Evolutionary conservation across 2,797 vertebrate genomes (phyloP), one percentile per base, ranked within the genome.

Genomic region (Ataeniobius toweri): DNA sequence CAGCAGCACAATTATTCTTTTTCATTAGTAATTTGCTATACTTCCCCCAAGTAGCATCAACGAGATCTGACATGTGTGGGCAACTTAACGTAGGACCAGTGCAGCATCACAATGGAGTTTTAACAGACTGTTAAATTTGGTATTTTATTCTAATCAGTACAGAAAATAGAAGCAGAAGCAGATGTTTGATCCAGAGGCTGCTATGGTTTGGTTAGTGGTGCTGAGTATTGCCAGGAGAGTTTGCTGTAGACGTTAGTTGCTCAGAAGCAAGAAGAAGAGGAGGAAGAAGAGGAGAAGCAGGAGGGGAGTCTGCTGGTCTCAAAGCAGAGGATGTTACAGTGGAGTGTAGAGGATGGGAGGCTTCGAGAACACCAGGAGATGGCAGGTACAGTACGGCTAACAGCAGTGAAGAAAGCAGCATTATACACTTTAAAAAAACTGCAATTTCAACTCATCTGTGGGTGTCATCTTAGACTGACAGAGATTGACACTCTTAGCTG

Each of bases 341-440:
- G 89, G 93, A 96, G 96, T 90, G 87, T 90, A 92, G 92, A 94
- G 94, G 92, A 91, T 89, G 92, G 94, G 94, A 96, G 95, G 93
- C 89, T 96, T 90, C 93, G 94, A 92, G 93, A 92, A 94, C 90
- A 92, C 80, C 84, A 94, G 93, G 95, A 96, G 96, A 96, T 83
- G 90, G 95, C 89, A 91, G 92, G 87, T 92, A 86, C 58, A 84
- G 81, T 72, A 77, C 75, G 79, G 87, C 90, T 86, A 80, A 83
- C 81, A 87, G 87, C 91, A 85, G 83, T 82, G 76, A 89, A 88
- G 91, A 81, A 92, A 89, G 90, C 90, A 89, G 39, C 12, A 61
- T 79, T 85, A 88, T 71, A 92, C 85, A 90, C 80, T 85, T 79
- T 78, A 71, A 82, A 79, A 85, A 81, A 36, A 77, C 61, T 79